Conservation (phyloP, 2,113 vertebrate genomes). For the Clarias batrachus region DNA sequence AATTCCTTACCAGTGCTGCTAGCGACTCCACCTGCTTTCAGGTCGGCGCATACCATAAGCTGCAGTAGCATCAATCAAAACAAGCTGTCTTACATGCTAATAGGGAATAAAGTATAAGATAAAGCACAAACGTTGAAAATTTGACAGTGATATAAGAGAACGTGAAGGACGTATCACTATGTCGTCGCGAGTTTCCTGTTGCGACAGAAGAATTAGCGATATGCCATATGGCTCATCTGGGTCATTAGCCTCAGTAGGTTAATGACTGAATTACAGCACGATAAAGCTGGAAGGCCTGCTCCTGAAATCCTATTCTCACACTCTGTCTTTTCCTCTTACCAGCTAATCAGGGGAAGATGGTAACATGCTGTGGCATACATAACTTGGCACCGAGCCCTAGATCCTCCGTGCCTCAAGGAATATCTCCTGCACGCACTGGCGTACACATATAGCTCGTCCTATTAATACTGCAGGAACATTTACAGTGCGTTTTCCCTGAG, state of each 20-base stretch:
- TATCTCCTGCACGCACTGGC: conserved; percentile 15
- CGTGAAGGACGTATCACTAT: conserved; percentile 1
- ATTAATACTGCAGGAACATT: conserved; percentile 32
- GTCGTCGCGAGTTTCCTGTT: conserved; percentile 26
- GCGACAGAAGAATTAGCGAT: conserved; percentile 21
- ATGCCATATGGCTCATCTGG: conserved; percentile 39
- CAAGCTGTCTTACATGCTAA: not conserved
- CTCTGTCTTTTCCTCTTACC: not conserved
- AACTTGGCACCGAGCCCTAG: conserved; percentile 34
- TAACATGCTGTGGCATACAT: conserved; percentile 49
- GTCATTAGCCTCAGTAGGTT: conserved; percentile 45
- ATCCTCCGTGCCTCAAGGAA: conserved; percentile 43
- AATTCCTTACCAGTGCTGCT: not conserved
- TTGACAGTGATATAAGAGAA: conserved; percentile 27
- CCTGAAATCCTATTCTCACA: not conserved
- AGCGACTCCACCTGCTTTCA: not conserved
- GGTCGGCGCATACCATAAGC: not conserved
- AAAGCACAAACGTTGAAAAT: conserved; percentile 14
- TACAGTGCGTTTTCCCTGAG: conserved; percentile 33
- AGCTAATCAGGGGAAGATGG: conserved; percentile 47
- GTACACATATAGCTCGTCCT: conserved; percentile 31
- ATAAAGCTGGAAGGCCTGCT: conserved; percentile 27
- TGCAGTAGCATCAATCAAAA: not conserved
- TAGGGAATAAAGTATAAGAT: not conserved
- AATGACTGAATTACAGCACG: conserved; percentile 43